Percentiles rank a stretch among this genome's conserved stretches.
Evolutionary conservation across 2,797 vertebrate genomes (phyloP).

Genomic region (Microcaecilia unicolor): DNA sequence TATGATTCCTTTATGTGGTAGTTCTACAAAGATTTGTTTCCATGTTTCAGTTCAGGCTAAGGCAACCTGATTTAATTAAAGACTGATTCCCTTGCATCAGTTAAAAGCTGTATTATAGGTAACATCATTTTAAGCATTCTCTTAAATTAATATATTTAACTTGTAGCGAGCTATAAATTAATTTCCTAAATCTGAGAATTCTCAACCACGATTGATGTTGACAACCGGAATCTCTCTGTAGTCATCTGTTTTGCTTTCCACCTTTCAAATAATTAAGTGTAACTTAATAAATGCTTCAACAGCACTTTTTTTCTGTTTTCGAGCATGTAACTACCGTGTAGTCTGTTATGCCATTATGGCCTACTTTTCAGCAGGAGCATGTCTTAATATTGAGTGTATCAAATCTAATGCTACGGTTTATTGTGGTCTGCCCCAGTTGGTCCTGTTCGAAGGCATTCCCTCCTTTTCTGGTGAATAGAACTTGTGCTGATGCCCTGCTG

Average conservation of each 20-base stretch:
- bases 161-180: too few relatives aligned
- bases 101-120: too few relatives aligned
- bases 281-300: constrained; percentile 55
- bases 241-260: constrained; percentile 3
- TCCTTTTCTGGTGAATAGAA: constrained; percentile 38
- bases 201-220: too few relatives aligned
- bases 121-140: too few relatives aligned
- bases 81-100: too few relatives aligned
- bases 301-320: constrained; percentile 16
- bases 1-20: not conserved
- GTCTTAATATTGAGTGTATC: constrained; percentile 65
- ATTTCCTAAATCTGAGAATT: not conserved
- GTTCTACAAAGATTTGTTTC: not conserved
- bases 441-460: constrained; percentile 40
- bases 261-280: constrained; percentile 53
- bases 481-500: constrained; percentile 44
- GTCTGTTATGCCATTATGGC: constrained; percentile 29
- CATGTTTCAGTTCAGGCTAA: not conserved
- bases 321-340: constrained; percentile 28
- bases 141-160: not conserved
- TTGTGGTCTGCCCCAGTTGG: constrained; percentile 55
- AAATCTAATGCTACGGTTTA: constrained; percentile 66
- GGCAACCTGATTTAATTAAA: too few relatives aligned
- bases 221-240: not conserved
- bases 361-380: constrained; percentile 45